A percentile compares a stretch with the other conserved stretches of the same genome.
phyloP scores from a whole-genome alignment of 30 jellyfish, hydroid and myxozoan genomes.

The Catostylus mosaicus region DNA sequence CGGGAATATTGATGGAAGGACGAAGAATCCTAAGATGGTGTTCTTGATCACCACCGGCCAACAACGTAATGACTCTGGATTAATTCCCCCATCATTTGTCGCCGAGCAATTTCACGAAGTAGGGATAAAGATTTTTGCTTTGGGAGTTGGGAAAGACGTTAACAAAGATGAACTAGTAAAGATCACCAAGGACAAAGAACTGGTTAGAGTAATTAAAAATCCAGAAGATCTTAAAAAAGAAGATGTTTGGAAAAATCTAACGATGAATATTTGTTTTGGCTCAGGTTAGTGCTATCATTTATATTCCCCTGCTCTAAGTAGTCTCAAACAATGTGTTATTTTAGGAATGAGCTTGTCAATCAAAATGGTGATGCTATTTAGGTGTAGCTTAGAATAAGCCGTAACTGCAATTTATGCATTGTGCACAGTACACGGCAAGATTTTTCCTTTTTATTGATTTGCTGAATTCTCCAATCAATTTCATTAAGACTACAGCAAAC shows the following conservation, averaged over 20 bases:
- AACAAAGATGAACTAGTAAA: slow-evolving; percentile 55
- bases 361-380: too few relatives aligned
- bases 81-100: slow-evolving; percentile 46
- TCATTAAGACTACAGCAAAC: too few relatives aligned
- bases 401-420: too few relatives aligned
- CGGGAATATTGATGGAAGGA: slow-evolving; percentile 46
- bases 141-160: slow-evolving; percentile 78
- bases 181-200: slow-evolving; percentile 59
- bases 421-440: too few relatives aligned
- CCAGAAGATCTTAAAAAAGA: slow-evolving; percentile 35
- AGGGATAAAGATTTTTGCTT: slow-evolving; percentile 62
- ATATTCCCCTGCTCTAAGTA: too few relatives aligned
- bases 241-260: slow-evolving; percentile 38
- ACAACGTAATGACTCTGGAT: slow-evolving; percentile 57
- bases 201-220: slow-evolving; percentile 44
- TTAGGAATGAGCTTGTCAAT: too few relatives aligned
- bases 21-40: slow-evolving; percentile 47
- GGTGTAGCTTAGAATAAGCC: too few relatives aligned
- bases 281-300: too few relatives aligned
- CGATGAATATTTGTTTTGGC: slow-evolving; percentile 46
- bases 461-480: too few relatives aligned
- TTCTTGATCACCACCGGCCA: slow-evolving; percentile 79
- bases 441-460: too few relatives aligned
- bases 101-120: slow-evolving; percentile 79
- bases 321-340: too few relatives aligned